A percentile compares a stretch with the other conserved stretches of the same genome.
phyloP scores from a whole-genome alignment of 2,888 invertebrate genomes.

The Steinernema carpocapsae region DNA sequence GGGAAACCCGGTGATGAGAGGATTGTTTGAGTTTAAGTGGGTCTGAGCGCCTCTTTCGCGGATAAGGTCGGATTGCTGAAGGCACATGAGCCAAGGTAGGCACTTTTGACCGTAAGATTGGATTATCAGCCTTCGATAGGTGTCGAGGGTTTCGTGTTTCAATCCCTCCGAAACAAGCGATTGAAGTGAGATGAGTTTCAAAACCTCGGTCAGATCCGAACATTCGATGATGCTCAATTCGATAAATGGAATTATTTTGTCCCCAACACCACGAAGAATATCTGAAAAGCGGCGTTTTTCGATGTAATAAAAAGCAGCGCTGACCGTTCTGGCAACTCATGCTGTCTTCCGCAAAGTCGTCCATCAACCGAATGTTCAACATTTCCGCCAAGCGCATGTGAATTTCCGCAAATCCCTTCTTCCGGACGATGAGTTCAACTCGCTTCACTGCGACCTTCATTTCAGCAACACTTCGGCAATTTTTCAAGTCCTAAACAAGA shows the following conservation, averaged over 20 bases:
- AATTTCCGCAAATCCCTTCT: conserved; percentile 46
- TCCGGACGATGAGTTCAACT: conserved; percentile 44
- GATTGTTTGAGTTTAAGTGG: conserved; percentile 5
- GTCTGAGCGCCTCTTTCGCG: conserved; percentile 48
- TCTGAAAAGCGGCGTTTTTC: not conserved
- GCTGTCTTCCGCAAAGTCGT: conserved; percentile 43
- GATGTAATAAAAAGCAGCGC: conserved; percentile 6
- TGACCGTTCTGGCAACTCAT: conserved; percentile 43
- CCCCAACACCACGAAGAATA: conserved; percentile 69
- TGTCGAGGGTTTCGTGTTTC: conserved; percentile 72
- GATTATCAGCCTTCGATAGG: conserved; percentile 50
- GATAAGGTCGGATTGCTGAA: conserved; percentile 65
- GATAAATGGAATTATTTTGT: conserved; percentile 84
- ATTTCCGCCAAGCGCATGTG: conserved; percentile 55
- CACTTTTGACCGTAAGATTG: conserved; percentile 63
- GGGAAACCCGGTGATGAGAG: not conserved
- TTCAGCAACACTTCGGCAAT: not conserved
- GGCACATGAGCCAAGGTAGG: conserved; percentile 57
- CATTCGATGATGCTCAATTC: conserved; percentile 83
- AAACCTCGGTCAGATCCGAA: conserved; percentile 44
- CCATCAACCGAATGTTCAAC: conserved; percentile 43
- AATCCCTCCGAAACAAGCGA: conserved; percentile 89
- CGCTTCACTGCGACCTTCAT: not conserved
- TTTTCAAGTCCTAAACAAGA: not conserved
- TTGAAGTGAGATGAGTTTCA: conserved; percentile 86